phyloP scores from a whole-genome alignment of 2,797 vertebrate genomes.

The Pogonophryne albipinna region DNA sequence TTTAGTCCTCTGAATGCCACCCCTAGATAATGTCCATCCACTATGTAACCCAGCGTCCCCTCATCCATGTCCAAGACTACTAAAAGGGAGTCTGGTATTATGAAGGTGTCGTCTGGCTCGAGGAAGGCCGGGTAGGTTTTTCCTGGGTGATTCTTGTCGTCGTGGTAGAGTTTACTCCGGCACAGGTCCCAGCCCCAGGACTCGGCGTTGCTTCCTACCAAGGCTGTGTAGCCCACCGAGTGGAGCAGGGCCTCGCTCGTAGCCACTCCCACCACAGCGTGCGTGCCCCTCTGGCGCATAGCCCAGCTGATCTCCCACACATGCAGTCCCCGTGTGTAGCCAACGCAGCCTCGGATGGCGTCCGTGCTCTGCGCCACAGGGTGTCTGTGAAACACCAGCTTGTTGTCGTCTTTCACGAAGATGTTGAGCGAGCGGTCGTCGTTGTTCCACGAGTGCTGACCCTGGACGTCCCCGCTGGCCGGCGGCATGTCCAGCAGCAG shows the following conservation, averaged over 20 bases:
- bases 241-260: conserved; percentile 93
- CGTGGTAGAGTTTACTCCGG: conserved; percentile 96
- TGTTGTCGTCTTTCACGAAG: conserved; percentile 98
- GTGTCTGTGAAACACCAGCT: conserved; percentile 96
- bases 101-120: conserved; percentile 95
- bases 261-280: conserved; percentile 96
- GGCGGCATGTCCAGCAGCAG: conserved; percentile 97
- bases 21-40: conserved; percentile 98
- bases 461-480: conserved; percentile 86
- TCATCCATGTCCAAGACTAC: conserved; percentile 99
- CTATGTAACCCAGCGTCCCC: conserved; percentile 96
- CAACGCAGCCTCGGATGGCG: conserved; percentile 93
- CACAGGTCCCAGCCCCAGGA: conserved; percentile 99
- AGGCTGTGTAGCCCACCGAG: conserved; percentile 96
- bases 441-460: conserved; percentile 96
- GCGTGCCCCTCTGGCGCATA: conserved; percentile 96
- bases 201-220: conserved; percentile 94
- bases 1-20: conserved; percentile 97
- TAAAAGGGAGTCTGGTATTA: conserved; percentile 96
- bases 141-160: conserved; percentile 95
- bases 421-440: conserved; percentile 97
- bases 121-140: conserved; percentile 95
- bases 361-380: conserved; percentile 99
- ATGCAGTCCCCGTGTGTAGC: conserved; percentile 96
- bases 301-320: conserved; percentile 99